Evolutionary conservation across 2,113 vertebrate genomes (phyloP).

Genomic region (Rhombomys opimus): DNA sequence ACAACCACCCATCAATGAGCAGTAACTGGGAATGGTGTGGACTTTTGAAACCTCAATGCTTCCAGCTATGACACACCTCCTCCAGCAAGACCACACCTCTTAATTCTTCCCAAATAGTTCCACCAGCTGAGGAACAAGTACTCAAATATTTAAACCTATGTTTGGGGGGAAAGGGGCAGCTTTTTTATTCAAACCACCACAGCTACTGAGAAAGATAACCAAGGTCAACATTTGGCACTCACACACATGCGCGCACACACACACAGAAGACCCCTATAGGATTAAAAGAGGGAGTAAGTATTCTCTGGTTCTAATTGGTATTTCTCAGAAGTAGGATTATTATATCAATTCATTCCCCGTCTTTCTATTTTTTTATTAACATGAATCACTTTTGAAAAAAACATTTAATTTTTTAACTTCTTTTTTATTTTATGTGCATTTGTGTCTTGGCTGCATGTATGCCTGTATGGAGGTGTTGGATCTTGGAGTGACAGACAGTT

Average conservation of each 20-base stretch:
- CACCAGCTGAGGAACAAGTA: neutral
- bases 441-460: no score
- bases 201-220: neutral
- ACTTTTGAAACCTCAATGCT: neutral
- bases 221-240: neutral
- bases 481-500: no score
- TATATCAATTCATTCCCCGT: neutral
- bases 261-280: neutral
- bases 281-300: neutral
- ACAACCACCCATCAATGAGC: neutral
- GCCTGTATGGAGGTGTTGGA: no score
- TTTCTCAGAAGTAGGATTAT: neutral
- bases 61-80: neutral
- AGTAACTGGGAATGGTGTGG: neutral
- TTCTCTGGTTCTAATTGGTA: neutral
- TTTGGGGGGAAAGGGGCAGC: accelerated
- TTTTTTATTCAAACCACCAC: neutral
- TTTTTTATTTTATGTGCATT: no score
- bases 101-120: neutral
- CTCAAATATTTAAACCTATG: neutral
- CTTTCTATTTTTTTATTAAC: no score
- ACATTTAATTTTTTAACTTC: neutral
- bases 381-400: neutral
- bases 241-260: neutral
- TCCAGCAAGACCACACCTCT: neutral